These are phyloP conservation scores for Rhingia rostrata DNA, from an alignment of 2,888 invertebrate species.

Conservation along the genomic window DNA sequence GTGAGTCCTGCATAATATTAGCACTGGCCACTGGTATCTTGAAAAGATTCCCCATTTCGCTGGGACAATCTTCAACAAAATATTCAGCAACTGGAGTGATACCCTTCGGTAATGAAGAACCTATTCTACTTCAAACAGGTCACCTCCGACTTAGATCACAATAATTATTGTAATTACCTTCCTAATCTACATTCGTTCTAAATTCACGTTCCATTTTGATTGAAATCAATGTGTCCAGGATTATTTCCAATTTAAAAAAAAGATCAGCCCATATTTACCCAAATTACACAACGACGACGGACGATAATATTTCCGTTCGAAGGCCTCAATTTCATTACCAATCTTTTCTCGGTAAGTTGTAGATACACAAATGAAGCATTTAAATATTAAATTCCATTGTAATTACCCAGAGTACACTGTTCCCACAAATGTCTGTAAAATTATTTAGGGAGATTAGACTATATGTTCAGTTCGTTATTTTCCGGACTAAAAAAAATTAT, in stretches of 20 bases:
- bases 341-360: conserved; percentile 4
- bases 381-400: conserved; percentile 55
- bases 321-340: conserved; percentile 26
- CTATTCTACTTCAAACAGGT: too few species aligned
- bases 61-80: too few species aligned
- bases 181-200: conserved; percentile 51
- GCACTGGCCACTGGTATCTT: too few species aligned
- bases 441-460: conserved; percentile 47
- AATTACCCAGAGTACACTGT: conserved; percentile 20
- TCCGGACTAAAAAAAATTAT: conserved; percentile 19
- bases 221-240: neutral
- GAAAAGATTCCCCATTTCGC: too few species aligned
- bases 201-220: conserved; percentile 46
- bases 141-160: too few species aligned
- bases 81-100: too few species aligned
- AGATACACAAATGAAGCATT: conserved; percentile 55
- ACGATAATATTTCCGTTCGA: conserved; percentile 46
- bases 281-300: neutral
- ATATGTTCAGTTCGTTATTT: neutral
- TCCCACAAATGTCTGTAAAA: conserved; percentile 4
- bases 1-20: too few species aligned
- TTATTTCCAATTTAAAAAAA: neutral
- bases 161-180: neutral
- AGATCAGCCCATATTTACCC: conserved; percentile 21
- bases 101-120: too few species aligned